Base-by-base conservation (phyloP, 92 coral and sea anemone genomes). In the Palythoa heliodiscus region DNA sequence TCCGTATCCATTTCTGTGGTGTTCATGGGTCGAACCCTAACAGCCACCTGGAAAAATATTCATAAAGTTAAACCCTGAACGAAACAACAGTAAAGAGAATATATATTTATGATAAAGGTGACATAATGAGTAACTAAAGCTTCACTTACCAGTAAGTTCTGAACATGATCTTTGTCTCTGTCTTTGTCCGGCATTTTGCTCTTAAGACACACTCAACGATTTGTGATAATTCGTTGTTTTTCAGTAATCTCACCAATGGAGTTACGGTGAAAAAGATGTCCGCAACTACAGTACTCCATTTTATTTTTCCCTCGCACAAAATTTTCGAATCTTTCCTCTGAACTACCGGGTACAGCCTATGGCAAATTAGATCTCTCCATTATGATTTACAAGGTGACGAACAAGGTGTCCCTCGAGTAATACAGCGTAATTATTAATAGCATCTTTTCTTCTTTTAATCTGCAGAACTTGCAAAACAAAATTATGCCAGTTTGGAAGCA, bases 151-250 rank as follows among this genome's bases (percentile, higher is more conserved):
- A 80, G 84, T 67, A 80, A 22, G 57, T 80, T 80, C 72, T 80
- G 84, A 12, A 80, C 84, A 40, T 48, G 64, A 11, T 76, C 81
- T 55, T 76, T 64, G 60, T 77, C 82, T 77, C 52, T 54, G 25
- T 80, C 84, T 80, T 80, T 80, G 74, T 80, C 84, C 84, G 84
- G 84, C 84, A 80, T 80, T 63, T 19, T 63, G 69, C 19, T 24
- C 75, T 67, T 25, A 22, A 80, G 52, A 17, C 7, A 66, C 53
- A 43, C 61, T 48, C 29, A 80, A 7, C 75, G 74, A 64, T 48
- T 63, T 80, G 43, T 70, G 15, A n/a, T 66, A 11, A 24, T 63
- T 35, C 66, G 84, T 52, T 43, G 74, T 14, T 47, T 14, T 47
- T 22, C 60, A 47, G 53, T 68, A 20, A 48, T 20, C 25, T 40